Conservation (phyloP, 2,888 invertebrate species). For the Linnaemya tessellans region DNA sequence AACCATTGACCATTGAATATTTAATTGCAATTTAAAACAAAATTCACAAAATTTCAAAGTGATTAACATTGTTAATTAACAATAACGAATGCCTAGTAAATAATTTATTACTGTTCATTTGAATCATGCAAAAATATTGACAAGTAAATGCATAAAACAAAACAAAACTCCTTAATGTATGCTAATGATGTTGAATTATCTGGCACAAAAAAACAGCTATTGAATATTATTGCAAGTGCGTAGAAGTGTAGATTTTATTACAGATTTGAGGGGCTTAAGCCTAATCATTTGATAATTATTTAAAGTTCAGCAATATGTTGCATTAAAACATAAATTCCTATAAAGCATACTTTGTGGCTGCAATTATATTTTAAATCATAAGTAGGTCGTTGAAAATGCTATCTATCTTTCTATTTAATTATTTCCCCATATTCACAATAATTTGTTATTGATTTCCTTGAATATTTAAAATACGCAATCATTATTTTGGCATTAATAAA, state of each 20-base stretch:
- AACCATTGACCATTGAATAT: not conserved
- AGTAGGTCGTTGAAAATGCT: not conserved
- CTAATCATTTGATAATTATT: not conserved
- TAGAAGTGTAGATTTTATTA: not conserved
- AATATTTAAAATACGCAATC: not conserved
- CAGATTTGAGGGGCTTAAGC: not conserved
- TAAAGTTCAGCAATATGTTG: not conserved
- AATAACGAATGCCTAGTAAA: not conserved
- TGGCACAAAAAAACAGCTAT: not conserved
- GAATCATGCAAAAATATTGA: not conserved
- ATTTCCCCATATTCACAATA: not conserved
- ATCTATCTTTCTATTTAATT: no score
- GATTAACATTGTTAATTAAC: constrained; percentile 24
- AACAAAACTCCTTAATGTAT: not conserved
- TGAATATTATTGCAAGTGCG: not conserved
- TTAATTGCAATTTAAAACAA: constrained; percentile 4
- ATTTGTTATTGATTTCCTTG: not conserved
- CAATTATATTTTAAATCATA: not conserved
- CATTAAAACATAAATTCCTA: not conserved
- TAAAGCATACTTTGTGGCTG: constrained; percentile 7
- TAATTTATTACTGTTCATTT: not conserved
- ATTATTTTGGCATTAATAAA: not conserved
- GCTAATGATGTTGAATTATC: not conserved
- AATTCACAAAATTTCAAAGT: constrained; percentile 4
- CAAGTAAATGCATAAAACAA: not conserved